phyloP scores from a whole-genome alignment of 2,888 invertebrate genomes.

The Calameuta idolon region DNA sequence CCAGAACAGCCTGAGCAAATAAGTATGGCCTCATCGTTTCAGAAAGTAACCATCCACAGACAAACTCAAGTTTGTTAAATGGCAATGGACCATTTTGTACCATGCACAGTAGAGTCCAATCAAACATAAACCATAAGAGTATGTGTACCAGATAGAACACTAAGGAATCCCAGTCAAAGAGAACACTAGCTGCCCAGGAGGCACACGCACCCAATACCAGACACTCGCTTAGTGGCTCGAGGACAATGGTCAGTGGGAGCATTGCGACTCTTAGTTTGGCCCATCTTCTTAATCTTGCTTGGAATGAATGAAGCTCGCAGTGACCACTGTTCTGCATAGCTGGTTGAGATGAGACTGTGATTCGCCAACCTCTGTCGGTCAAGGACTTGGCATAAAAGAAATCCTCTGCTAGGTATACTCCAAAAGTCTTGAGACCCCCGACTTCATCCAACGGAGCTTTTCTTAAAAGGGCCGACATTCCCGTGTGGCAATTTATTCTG shows the following conservation, averaged over 20 bases:
- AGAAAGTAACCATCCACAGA: conserved; percentile 94
- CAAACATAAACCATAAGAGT: conserved; percentile 94
- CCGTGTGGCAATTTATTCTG: conserved; percentile 96
- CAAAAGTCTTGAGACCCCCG: conserved; percentile 92
- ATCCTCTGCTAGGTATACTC: conserved; percentile 96
- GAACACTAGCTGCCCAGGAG: conserved; percentile 85
- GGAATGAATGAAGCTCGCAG: conserved; percentile 87
- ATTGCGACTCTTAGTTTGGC: conserved; percentile 95
- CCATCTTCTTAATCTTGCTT: conserved; percentile 90
- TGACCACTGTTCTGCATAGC: conserved; percentile 96
- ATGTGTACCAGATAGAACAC: conserved; percentile 94
- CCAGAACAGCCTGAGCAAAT: conserved; percentile 86
- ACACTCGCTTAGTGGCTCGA: conserved; percentile 97
- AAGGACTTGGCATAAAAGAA: conserved; percentile 96
- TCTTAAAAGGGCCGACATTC: conserved; percentile 96
- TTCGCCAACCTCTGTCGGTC: conserved; percentile 88
- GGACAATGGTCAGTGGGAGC: conserved; percentile 89
- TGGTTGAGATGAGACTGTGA: conserved; percentile 91
- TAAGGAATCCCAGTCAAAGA: conserved; percentile 90
- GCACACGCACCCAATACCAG: conserved; percentile 92
- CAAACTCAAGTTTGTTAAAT: conserved; percentile 94
- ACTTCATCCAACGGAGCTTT: conserved; percentile 90
- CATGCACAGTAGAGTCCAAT: conserved; percentile 91
- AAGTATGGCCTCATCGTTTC: conserved; percentile 92
- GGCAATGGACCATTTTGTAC: conserved; percentile 94